These are phyloP conservation scores for Siniperca knerii DNA, from an alignment of 2,113 vertebrate genomes.

Conservation along the genomic window DNA sequence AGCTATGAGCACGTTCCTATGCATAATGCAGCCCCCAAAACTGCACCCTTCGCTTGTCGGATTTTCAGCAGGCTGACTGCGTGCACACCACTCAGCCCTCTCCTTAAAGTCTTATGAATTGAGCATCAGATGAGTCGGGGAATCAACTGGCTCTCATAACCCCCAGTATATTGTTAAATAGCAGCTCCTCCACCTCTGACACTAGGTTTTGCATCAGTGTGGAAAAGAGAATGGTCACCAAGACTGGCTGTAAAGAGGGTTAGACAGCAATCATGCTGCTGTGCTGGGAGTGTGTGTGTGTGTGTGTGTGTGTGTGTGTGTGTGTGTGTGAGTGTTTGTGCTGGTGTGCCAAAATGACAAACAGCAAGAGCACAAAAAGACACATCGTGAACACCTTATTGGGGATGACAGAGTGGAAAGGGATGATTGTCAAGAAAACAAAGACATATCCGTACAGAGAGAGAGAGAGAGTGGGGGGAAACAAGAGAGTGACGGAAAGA, in stretches of 20 bases:
- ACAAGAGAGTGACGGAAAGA: conserved; percentile 13
- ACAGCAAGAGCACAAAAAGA: conserved; percentile 20
- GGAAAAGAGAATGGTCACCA: conserved; percentile 4
- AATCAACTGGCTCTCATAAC: conserved; percentile 5
- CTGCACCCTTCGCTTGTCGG: neutral
- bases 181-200: conserved; percentile 20
- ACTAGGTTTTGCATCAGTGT: conserved; percentile 15
- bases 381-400: conserved; percentile 7
- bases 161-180: conserved; percentile 16
- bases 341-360: conserved; percentile 28
- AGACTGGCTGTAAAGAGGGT: conserved; percentile 5
- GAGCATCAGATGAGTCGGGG: conserved; percentile 30
- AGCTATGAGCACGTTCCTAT: conserved; percentile 23
- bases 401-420: conserved; percentile 1
- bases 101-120: conserved; percentile 49
- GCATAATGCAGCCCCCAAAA: conserved; percentile 48
- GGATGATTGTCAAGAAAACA: conserved; percentile 10
- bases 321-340: conserved; percentile 10
- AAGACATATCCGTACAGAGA: conserved; percentile 1
- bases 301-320: too few relatives aligned
- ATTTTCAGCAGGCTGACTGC: conserved; percentile 25
- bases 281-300: neutral
- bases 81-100: conserved; percentile 30
- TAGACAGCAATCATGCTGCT: neutral
- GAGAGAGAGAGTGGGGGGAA: neutral